phyloP scores from a whole-genome alignment of 2,797 vertebrate genomes.

The Vultur gryphus region DNA sequence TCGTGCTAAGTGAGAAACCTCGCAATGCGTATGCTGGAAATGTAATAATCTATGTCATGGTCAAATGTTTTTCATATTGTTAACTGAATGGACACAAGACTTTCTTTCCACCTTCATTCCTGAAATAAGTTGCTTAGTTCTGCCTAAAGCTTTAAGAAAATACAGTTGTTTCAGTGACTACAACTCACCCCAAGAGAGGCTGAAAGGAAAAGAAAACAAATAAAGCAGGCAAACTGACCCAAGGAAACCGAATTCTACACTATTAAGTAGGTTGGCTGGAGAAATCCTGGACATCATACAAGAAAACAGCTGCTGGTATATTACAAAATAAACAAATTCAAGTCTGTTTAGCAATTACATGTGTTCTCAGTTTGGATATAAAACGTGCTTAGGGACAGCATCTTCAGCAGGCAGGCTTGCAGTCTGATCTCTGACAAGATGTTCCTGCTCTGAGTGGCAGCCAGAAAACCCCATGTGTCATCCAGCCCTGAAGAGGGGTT shows the following conservation, averaged over 20 bases:
- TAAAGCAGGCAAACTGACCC: background rate
- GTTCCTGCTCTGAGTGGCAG: constrained; percentile 11
- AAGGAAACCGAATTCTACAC: background rate
- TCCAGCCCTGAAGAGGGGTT: background rate
- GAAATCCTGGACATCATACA: constrained; percentile 8
- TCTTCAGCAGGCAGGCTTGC: constrained; percentile 31
- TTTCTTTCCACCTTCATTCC: background rate
- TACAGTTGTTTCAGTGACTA: background rate
- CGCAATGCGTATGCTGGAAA: background rate
- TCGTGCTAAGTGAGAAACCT: background rate
- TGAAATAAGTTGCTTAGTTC: background rate
- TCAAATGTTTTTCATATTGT: background rate
- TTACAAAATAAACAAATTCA: constrained; percentile 52
- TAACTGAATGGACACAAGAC: background rate
- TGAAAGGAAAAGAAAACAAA: background rate
- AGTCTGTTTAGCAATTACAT: constrained; percentile 50
- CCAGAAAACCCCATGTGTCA: constrained; percentile 2
- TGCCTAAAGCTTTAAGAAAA: background rate
- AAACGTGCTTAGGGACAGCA: constrained; percentile 6
- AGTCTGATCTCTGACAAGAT: constrained; percentile 30
- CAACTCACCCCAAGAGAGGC: background rate
- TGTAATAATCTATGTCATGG: background rate
- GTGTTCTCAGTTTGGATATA: constrained; percentile 37
- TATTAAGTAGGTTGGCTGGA: background rate
- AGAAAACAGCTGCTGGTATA: constrained; percentile 44